phyloP scores from a whole-genome alignment of 2,113 vertebrate species.

The Pseudois nayaur region DNA sequence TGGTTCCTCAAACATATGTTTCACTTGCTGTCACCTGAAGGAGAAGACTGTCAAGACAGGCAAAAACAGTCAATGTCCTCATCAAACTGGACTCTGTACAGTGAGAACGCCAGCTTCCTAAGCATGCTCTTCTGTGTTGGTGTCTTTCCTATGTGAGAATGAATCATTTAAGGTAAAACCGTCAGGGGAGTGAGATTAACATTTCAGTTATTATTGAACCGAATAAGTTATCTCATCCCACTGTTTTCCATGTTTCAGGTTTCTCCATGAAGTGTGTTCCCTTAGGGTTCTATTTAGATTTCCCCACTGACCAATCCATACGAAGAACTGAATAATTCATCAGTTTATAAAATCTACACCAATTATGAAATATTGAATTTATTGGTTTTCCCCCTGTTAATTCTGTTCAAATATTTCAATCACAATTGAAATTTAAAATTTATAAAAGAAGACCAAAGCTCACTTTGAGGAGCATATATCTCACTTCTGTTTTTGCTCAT shows the following conservation, averaged over 20 bases:
- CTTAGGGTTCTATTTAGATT: neutral
- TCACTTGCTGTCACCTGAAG: neutral
- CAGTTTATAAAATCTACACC: neutral
- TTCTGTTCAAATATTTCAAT: slow-evolving; percentile 34
- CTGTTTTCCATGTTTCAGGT: neutral
- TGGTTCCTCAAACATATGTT: neutral
- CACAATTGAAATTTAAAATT: neutral
- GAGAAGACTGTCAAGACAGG: neutral
- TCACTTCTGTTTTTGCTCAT: neutral
- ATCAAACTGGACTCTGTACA: neutral
- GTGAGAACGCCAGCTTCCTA: neutral
- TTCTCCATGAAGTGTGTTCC: neutral
- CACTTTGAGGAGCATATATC: neutral
- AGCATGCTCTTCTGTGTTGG: neutral
- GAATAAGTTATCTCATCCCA: neutral
- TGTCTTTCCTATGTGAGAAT: neutral
- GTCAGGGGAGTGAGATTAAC: neutral
- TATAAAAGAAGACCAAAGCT: neutral
- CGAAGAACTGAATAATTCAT: neutral
- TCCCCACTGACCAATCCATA: neutral
- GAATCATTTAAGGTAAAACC: neutral
- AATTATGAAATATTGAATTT: neutral
- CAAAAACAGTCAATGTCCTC: neutral
- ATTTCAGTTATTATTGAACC: neutral
- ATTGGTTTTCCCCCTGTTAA: neutral